Conservation (phyloP, 2,113 vertebrate species). For the Amphiprion percula region DNA sequence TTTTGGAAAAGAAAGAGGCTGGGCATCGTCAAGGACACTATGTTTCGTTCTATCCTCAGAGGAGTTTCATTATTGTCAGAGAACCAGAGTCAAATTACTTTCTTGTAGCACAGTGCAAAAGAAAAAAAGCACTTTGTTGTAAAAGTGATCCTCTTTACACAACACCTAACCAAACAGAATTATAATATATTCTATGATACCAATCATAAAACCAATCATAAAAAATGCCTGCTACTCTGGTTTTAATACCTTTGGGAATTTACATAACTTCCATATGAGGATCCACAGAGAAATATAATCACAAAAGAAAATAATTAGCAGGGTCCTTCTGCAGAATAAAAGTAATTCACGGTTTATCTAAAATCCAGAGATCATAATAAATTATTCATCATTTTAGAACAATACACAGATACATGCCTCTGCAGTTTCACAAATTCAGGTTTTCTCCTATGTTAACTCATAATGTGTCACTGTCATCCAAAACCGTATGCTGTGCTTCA, state of each 20-base stretch:
- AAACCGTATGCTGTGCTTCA: constrained; percentile 48
- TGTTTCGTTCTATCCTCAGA: constrained; percentile 35
- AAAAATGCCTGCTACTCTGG: constrained; percentile 43
- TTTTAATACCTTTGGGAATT: constrained; percentile 70
- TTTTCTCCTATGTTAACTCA: not conserved
- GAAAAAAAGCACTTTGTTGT: constrained; percentile 22
- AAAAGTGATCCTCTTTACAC: constrained; percentile 11
- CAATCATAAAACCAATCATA: constrained; percentile 63
- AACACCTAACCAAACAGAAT: constrained; percentile 55
- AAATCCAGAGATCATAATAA: constrained; percentile 13
- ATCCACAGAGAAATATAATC: constrained; percentile 43
- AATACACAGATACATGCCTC: not conserved
- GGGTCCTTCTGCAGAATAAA: constrained; percentile 53
- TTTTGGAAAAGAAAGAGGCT: constrained; percentile 33
- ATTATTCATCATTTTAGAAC: constrained; percentile 3
- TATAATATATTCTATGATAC: constrained; percentile 34
- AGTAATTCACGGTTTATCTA: constrained; percentile 48
- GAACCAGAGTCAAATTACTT: constrained; percentile 33
- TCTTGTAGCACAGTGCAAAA: not conserved
- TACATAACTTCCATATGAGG: constrained; percentile 40
- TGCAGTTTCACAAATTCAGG: not conserved
- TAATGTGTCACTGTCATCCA: constrained; percentile 1
- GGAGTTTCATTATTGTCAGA: constrained; percentile 38
- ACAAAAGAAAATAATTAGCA: constrained; percentile 71
- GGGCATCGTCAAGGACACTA: constrained; percentile 46